Conservation (phyloP, 2,797 vertebrate species). For the Cyprinodon diabolis region DNA sequence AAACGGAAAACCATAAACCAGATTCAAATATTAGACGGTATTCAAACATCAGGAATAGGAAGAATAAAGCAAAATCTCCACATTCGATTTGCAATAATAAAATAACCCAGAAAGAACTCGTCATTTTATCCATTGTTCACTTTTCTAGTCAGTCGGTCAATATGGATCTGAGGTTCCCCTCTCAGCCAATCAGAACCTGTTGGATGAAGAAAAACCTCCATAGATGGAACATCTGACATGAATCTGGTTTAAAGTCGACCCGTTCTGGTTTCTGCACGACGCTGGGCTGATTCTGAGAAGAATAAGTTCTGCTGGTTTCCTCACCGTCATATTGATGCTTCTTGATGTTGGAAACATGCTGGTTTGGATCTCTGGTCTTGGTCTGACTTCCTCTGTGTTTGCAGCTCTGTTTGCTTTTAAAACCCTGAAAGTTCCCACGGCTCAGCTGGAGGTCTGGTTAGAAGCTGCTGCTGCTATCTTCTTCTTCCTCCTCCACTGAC, state of each 20-base stretch:
- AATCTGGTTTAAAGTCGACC: too few relatives aligned
- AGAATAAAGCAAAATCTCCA: background rate
- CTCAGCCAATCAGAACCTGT: slow-evolving; percentile 1
- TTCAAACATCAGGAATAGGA: background rate
- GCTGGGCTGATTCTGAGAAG: background rate
- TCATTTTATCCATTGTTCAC: too few relatives aligned
- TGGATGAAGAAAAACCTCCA: too few relatives aligned
- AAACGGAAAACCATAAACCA: background rate
- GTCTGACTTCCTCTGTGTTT: background rate
- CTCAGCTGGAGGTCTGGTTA: slow-evolving; percentile 24
- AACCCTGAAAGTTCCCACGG: slow-evolving; percentile 10
- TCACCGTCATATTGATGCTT: slow-evolving; percentile 40
- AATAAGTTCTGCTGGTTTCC: background rate
- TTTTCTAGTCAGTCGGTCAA: too few relatives aligned
- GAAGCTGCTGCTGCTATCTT: background rate
- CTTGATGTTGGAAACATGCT: slow-evolving; percentile 30
- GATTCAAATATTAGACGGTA: too few relatives aligned
- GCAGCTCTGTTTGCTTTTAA: background rate
- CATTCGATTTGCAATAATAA: too few relatives aligned
- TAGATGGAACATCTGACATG: too few relatives aligned
- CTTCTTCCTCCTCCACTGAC: background rate
- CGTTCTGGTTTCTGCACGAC: too few relatives aligned
- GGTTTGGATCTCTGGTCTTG: background rate
- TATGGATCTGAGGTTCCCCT: too few relatives aligned
- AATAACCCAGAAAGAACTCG: too few relatives aligned